Evolutionary conservation across 2,797 vertebrate species (phyloP), one percentile per base, ranked within the genome.

Genomic region (Selene dorsalis): DNA sequence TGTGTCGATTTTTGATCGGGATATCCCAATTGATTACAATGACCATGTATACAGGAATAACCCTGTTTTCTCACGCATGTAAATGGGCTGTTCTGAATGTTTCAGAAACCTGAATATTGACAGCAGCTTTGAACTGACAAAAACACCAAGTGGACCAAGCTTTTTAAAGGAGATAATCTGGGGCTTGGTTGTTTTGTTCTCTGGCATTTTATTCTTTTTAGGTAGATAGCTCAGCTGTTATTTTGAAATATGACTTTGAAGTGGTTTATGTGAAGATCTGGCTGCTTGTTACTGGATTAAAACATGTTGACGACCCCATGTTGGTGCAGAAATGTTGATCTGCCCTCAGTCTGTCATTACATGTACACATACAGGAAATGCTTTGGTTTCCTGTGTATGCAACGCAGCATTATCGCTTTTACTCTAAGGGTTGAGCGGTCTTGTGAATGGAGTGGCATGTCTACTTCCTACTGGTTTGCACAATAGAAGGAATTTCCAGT

Each of bases 371-470:
- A 76, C 90, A 93, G 93, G 93, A 94, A 94, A 91, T 84, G 69
- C 73, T 63, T 71, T 74, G 85, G 92, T 92, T 94, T 94, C 93
- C 93, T 93, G 93, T 91, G 39, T 81, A 39, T 79, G 71, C 62
- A 1, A 47, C 62, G 76, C 86, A 86, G 82, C 69, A 41, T 48
- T 35, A 76, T 77, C 45, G 39, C 79, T 85, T 84, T 85, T 84
- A 66, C 75, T 73, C 58, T 26, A 53, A 52, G 38, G 56, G 45
- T 77, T 62, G 18, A 32, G 64, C 68, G 61, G 75, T 63, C 69
- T 65, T 83, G 76, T 91, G 84, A 84, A 86, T 85, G 84, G 84
- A 78, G 24, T 48, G 38, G n/a, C 65, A 24, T 32, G 39, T 70
- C 84, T 72, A 43, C 53, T 45, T 89, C 55, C 70, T 47, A 57